Base-by-base conservation (phyloP, 2,113 vertebrate species). In the Murina feae region DNA sequence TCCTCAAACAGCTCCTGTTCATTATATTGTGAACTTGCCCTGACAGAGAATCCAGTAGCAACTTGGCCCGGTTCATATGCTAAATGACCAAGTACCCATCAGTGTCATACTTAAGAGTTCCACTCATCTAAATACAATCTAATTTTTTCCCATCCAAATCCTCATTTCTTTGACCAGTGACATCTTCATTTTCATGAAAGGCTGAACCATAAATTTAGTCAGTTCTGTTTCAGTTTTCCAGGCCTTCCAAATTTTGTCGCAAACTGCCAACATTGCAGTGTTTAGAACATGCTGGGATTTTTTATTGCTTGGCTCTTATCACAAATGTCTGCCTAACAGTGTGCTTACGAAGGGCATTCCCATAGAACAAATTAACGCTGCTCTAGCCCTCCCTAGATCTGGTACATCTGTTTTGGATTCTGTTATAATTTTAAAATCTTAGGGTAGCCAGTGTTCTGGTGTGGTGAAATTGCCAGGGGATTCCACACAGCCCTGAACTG, bases 391-490 rank as follows among this genome's bases (percentile, higher is more conserved):
- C 82, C 94, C 86, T 83, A 2, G 78, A 72, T 94, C 76, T 94
- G 95, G 87, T 32, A 32, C 85, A 86, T 92, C 97, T 98, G 97
- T 87, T 96, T 96, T 42, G 71, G 76, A 44, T 25, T 97, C 90
- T 95, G 71, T 71, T 58, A 76, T 94, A 91, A 95, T 96, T 96
- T 75, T 60, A 44, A 82, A 93, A 82, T 91, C 55, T 39, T 17
- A 74, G 85, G 84, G n/a, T 66, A 89, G 60, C 68, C 93, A 68
- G 37, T 35, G 49, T 68, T 85, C 72, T 39, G 82, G 30, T 28
- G 66, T 51, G 21, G 12, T 35, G 60, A 35, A 65, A 69, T 32
- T 66, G 49, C 83, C 80, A 76, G 55, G 74, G 58, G 60, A 81
- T 76, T 60, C 90, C 47, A 9, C 23, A 47, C 44, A 39, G 84